Percentiles rank a stretch among this genome's conserved stretches.
Evolutionary conservation across 1,140 invertebrate genomes (phyloP).

Genomic region (Ditylenchus dipsaci): DNA sequence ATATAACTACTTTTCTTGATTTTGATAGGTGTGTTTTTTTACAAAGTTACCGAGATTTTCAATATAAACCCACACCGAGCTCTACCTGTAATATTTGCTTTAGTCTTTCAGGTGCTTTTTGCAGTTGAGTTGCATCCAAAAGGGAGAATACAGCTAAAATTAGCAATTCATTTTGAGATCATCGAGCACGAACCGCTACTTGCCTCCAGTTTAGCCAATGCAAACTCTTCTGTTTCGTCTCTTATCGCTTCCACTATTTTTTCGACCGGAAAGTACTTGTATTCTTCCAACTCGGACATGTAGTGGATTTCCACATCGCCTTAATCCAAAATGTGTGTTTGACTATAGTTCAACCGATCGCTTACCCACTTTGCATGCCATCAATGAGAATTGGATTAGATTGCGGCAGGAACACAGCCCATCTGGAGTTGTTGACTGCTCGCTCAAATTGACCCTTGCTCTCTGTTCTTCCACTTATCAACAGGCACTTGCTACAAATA

Average conservation of each 20-base stretch:
- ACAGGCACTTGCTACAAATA: not conserved
- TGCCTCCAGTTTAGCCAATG: not conserved
- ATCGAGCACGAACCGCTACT: not conserved
- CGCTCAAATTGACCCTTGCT: not conserved
- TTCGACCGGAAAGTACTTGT: conserved; percentile 1
- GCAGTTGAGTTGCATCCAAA: not conserved
- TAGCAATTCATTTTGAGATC: not conserved
- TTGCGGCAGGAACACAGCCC: not conserved
- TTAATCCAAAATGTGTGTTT: not conserved
- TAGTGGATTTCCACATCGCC: conserved; percentile 1
- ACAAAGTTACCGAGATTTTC: too few relatives aligned
- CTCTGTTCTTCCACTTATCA: not conserved
- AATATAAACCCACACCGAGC: too few relatives aligned
- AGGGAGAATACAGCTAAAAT: not conserved
- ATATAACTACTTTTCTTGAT: too few relatives aligned
- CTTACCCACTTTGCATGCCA: not conserved
- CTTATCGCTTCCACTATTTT: not conserved
- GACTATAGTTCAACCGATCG: not conserved
- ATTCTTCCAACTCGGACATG: not conserved
- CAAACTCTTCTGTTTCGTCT: conserved; percentile 7
- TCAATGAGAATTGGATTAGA: not conserved
- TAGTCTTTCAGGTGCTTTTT: not conserved
- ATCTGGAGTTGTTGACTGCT: not conserved
- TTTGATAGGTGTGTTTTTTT: too few relatives aligned
- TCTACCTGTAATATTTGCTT: not conserved